phyloP scores from a whole-genome alignment of 1,140 invertebrate species.

The Diuraphis noxia region DNA sequence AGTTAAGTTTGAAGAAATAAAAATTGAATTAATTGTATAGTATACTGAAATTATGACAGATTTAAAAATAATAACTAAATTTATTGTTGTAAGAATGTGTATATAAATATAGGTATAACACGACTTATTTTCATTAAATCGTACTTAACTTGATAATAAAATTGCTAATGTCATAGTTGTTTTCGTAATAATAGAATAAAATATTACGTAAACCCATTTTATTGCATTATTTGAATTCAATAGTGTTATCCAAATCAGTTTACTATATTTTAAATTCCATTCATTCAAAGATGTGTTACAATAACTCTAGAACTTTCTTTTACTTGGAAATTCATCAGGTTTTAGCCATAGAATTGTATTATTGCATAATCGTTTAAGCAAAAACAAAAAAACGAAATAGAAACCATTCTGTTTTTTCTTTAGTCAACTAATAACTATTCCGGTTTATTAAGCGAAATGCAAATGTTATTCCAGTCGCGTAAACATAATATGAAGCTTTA shows the following conservation, averaged over 20 bases:
- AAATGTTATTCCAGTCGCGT: constrained; percentile 46
- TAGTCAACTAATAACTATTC: constrained; percentile 14
- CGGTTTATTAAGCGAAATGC: constrained; percentile 45
- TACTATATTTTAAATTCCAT: constrained; percentile 7
- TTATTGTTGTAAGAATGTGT: neutral
- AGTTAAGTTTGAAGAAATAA: neutral
- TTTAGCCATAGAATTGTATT: neutral
- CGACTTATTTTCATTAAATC: neutral
- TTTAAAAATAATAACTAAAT: constrained; percentile 1
- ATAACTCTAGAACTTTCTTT: constrained; percentile 25
- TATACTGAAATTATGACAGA: neutral
- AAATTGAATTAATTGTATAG: neutral
- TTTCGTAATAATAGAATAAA: neutral
- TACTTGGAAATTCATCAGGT: constrained; percentile 15
- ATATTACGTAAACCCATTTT: constrained; percentile 19
- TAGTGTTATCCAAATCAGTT: constrained; percentile 1
- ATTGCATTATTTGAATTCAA: constrained; percentile 16
- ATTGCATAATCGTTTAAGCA: neutral
- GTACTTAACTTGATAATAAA: neutral
- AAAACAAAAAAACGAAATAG: constrained; percentile 45
- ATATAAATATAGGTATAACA: neutral
- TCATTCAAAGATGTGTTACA: neutral
- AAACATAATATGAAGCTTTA: neutral
- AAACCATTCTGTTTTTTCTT: constrained; percentile 26
- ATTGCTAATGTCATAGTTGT: neutral